These are phyloP conservation scores for Pedetes capensis DNA, from an alignment of 2,113 vertebrate species.

Conservation along the genomic window DNA sequence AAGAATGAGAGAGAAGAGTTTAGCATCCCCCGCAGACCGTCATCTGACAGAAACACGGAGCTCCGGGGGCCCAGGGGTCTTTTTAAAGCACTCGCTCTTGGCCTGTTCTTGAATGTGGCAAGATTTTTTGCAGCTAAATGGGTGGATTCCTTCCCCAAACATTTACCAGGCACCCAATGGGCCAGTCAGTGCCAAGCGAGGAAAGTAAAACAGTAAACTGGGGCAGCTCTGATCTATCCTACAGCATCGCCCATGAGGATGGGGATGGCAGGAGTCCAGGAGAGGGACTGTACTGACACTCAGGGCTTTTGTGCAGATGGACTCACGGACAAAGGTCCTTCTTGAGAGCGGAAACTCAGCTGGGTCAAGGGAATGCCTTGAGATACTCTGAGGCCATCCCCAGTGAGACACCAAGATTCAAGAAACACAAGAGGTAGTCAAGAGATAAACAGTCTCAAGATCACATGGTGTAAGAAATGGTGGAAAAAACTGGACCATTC, in stretches of 20 bases:
- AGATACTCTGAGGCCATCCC: accelerated
- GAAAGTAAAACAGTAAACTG: background rate
- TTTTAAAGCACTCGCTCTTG: background rate
- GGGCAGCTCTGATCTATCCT: accelerated
- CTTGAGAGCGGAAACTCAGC: background rate
- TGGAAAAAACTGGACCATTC: background rate
- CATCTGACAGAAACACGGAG: background rate
- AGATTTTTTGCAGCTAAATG: background rate
- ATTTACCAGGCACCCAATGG: background rate
- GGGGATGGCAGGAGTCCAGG: accelerated
- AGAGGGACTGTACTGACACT: accelerated
- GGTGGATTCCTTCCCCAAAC: background rate
- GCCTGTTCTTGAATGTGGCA: background rate
- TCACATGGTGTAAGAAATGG: accelerated
- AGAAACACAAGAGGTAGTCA: accelerated
- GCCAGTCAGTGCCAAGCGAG: background rate
- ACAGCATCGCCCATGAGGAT: accelerated
- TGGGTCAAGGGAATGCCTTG: accelerated
- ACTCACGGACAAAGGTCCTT: background rate
- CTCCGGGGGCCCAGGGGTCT: accelerated
- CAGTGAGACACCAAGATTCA: background rate
- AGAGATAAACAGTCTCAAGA: background rate
- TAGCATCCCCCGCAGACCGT: background rate
- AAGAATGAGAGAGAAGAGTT: background rate
- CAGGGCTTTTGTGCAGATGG: accelerated